Evolutionary conservation across 2,888 invertebrate species (phyloP), one percentile per base, ranked within the genome.

Genomic region (Calameuta filiformis): DNA sequence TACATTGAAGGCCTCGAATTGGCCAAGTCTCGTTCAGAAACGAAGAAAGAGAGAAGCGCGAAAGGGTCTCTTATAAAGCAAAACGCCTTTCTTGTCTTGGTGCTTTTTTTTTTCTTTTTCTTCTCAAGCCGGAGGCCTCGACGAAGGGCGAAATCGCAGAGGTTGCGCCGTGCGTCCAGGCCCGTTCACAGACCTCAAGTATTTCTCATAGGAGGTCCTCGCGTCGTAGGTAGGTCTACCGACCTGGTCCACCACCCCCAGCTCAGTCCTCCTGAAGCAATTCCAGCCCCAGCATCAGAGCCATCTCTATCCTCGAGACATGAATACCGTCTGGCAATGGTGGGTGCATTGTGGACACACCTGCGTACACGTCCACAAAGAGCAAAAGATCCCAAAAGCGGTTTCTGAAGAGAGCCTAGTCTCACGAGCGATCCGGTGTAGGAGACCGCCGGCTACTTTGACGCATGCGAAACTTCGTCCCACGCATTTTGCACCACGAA

Each of bases 341-440:
- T 81, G 81, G 81, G 79, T 83, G 83, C 84, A 87, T 88, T 87
- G 87, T 87, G 83, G 81, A 78, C 83, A 80, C 85, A 87, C 87
- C 86, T 86, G 86, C 85, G 83, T 77, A 79, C 81, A 74, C 81
- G 73, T 78, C 76, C 79, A 83, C 84, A 84, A 84, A 83, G 85
- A 83, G 79, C 34, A 40, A 33, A 4, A 56, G 40, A 56, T 9
- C 40, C 40, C 23, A 56, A 23, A 56, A 56, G 40, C 40, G 40
- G 40, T 56, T 56, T 56, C 40, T 56, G 40, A 56, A 56, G 40
- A 56, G 40, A 40, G 15, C 15, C 40, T 40, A 40, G 40, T 15
- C 40, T 56, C 23, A 56, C 40, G 40, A 23, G 40, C 6, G 23
- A 23, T 56, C 23, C 40, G 40, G 40, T 23, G 23, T 23, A 23